phyloP scores from a whole-genome alignment of 2,113 vertebrate genomes.

The Percopsis transmontana region DNA sequence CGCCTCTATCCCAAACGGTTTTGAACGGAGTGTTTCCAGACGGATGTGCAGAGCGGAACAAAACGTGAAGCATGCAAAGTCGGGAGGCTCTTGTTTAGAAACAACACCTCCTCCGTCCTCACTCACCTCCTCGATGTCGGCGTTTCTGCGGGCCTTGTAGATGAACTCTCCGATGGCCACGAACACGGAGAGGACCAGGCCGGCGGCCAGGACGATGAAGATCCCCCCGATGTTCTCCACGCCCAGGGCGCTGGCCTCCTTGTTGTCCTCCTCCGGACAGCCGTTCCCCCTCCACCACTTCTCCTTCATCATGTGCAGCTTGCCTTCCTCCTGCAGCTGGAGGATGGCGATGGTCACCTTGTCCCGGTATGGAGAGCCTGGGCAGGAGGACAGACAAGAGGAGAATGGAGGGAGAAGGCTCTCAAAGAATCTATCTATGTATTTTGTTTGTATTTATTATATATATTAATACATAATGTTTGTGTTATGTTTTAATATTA shows the following conservation, averaged over 20 bases:
- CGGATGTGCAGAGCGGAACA: too few species aligned
- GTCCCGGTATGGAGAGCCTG: constrained; percentile 95
- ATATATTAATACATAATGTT: too few species aligned
- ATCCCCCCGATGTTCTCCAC: constrained; percentile 98
- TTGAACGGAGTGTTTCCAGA: too few species aligned
- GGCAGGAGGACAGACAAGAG: not conserved
- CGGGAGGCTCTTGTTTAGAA: not conserved
- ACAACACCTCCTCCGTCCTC: not conserved
- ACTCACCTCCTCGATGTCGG: constrained; percentile 93
- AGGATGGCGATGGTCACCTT: constrained; percentile 97
- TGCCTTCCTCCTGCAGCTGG: constrained; percentile 96
- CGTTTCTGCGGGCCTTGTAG: constrained; percentile 91
- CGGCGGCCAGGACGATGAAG: constrained; percentile 95
- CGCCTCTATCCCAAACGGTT: too few species aligned
- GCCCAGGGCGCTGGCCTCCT: constrained; percentile 92
- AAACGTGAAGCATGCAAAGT: too few species aligned
- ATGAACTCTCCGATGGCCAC: constrained; percentile 97
- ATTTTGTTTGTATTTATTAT: too few species aligned
- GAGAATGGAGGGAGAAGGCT: not conserved
- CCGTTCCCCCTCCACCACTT: constrained; percentile 98
- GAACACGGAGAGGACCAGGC: constrained; percentile 93
- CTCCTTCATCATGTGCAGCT: constrained; percentile 98
- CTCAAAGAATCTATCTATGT: not conserved
- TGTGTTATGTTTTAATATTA: too few species aligned
- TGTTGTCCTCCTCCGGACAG: constrained; percentile 94